Conservation (phyloP, 2,113 vertebrate species). For the Muscicapa adusta region DNA sequence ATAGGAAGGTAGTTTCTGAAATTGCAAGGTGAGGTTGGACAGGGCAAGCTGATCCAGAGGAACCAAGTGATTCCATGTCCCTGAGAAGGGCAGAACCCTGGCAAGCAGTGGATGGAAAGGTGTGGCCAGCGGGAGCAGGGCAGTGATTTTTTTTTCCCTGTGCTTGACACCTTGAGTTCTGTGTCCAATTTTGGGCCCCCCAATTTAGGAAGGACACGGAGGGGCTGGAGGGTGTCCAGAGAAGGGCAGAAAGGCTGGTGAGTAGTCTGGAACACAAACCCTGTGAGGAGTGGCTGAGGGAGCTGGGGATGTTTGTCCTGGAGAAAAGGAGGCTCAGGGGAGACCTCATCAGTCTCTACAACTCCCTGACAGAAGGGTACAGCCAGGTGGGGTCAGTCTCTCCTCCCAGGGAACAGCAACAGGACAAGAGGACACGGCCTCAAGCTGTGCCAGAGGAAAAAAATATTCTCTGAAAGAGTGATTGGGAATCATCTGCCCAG, state of each 20-base stretch:
- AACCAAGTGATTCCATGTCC: fast-evolving
- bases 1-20: neutral
- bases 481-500: neutral
- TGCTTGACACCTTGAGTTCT: neutral
- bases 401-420: neutral
- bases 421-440: neutral
- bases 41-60: neutral
- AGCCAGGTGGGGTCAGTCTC: fast-evolving
- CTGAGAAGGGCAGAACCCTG: neutral
- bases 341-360: neutral
- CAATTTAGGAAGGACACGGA: neutral
- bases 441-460: neutral
- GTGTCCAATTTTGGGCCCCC: neutral
- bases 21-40: neutral
- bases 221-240: fast-evolving
- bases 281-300: fast-evolving
- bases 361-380: neutral
- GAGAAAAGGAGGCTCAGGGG: neutral
- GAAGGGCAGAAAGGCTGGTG: neutral
- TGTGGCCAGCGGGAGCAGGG: neutral
- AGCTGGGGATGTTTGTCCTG: neutral
- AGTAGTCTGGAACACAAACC: fast-evolving
- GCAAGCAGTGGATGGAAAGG: fast-evolving
- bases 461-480: neutral
- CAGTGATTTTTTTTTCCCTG: no score